Evolutionary conservation across 1,140 invertebrate species (phyloP), one percentile per base, ranked within the genome.

Genomic region (Pachypeltis micranthus): DNA sequence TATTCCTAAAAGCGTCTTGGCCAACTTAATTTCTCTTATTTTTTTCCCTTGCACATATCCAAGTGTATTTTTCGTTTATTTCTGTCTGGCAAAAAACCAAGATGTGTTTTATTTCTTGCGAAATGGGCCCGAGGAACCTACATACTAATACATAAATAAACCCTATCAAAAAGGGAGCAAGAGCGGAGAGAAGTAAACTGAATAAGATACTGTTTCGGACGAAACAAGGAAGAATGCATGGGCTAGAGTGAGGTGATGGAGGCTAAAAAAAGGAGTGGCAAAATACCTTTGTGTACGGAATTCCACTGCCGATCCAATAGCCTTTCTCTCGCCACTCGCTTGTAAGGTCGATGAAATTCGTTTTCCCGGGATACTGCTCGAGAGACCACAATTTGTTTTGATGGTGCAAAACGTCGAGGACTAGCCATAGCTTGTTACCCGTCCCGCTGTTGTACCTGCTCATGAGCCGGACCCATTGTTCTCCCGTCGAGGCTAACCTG

Each of bases 341-440:
- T 0, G 90, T 88, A 27, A 86, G 75, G 74, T 96, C 91, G 26
- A 77, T 77, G 2, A 78, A 76, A 29, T 80, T 77, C 14, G 82
- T 78, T 2, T 80, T 75, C 23, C 82, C 85, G 31, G 90, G 88
- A 25, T 92, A 76, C 73, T 96, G 93, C 74, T 96, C 93, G 1
- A 90, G 74, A 29, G 95, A 78, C 79, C 83, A 86, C 0, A 95
- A 72, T 27, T 68, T 65, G 67, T 69, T 24, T 59, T 66, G 4
- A 58, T 0, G 67, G 57, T 1, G 55, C 71, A 62, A 65, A 81
- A 80, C 78, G 82, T 94, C 86, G 0, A 93, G 77, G 7, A 88
- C 76, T 64, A 93, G 82, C 92, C 92, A 97, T 72, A 96, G 90
- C 67, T 93, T 91, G 70, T 87, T 88, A 61, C 90, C 88, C 27